phyloP scores from a whole-genome alignment of 2,113 vertebrate genomes.

The Sceloporus undulatus region DNA sequence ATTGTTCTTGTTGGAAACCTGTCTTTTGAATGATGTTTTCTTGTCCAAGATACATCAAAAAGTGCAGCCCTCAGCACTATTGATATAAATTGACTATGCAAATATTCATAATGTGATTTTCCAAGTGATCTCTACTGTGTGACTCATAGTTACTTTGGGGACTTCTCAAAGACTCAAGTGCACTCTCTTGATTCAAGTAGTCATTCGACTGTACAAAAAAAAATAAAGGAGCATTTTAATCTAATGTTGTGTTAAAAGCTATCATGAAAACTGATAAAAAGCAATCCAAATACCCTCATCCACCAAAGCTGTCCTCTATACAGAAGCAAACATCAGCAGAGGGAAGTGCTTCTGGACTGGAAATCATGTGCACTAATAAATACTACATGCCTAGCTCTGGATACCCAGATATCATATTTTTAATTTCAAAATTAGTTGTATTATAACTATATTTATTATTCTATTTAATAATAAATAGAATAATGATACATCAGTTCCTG shows the following conservation, averaged over 20 bases:
- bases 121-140: not conserved
- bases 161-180: not conserved
- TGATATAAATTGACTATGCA: conserved; percentile 17
- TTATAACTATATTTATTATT: no score
- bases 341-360: not conserved
- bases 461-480: no score
- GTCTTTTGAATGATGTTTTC: not conserved
- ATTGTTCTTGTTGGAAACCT: not conserved
- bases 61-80: conserved; percentile 15
- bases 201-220: not conserved
- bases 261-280: not conserved
- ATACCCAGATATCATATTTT: no score
- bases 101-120: conserved; percentile 13
- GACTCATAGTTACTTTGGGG: not conserved
- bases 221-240: not conserved
- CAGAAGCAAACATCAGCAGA: not conserved
- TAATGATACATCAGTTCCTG: no score
- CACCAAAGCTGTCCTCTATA: not conserved
- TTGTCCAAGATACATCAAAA: not conserved
- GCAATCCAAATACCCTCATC: not conserved
- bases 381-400: not conserved
- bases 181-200: no score
- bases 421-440: no score
- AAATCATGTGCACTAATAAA: not conserved
- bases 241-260: not conserved